Evolutionary conservation across 2,113 vertebrate genomes (phyloP).

Genomic region (Micronycteris hirsuta): DNA sequence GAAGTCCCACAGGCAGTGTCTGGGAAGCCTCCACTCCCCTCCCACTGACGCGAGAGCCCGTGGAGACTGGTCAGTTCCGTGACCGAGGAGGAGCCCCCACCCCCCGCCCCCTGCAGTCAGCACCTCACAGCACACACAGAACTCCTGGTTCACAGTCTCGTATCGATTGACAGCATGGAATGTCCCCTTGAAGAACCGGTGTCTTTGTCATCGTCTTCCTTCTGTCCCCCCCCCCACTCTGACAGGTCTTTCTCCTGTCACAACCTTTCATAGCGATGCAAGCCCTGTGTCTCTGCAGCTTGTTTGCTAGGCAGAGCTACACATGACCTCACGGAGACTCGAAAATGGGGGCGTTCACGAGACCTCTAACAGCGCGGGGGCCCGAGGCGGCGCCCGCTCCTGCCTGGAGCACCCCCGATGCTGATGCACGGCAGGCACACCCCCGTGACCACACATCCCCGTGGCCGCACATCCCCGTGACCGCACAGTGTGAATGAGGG

Average conservation of each 20-base stretch:
- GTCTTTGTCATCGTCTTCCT: background rate
- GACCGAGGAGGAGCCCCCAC: background rate
- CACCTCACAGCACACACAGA: background rate
- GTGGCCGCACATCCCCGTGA: background rate
- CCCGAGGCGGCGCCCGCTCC: background rate
- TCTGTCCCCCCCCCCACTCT: background rate
- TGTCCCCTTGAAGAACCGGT: background rate
- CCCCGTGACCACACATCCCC: background rate
- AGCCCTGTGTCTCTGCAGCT: background rate
- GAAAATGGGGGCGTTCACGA: accelerated
- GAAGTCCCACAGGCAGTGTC: background rate
- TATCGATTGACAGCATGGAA: background rate
- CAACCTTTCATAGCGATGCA: background rate
- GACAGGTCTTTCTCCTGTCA: background rate
- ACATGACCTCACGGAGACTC: background rate
- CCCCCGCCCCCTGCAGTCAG: background rate
- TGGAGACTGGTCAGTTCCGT: background rate
- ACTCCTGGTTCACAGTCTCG: background rate
- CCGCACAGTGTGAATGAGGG: background rate
- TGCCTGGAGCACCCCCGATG: background rate
- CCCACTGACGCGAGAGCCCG: background rate
- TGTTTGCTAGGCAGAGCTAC: background rate
- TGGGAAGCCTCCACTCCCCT: background rate
- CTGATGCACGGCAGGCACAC: too few relatives aligned
- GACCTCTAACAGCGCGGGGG: background rate